Percentiles rank a stretch among this genome's conserved stretches.
These are phyloP conservation scores for Pocillopora damicornis DNA, from an alignment of 64 coral and sea anemone genomes.

Conservation along the genomic window DNA sequence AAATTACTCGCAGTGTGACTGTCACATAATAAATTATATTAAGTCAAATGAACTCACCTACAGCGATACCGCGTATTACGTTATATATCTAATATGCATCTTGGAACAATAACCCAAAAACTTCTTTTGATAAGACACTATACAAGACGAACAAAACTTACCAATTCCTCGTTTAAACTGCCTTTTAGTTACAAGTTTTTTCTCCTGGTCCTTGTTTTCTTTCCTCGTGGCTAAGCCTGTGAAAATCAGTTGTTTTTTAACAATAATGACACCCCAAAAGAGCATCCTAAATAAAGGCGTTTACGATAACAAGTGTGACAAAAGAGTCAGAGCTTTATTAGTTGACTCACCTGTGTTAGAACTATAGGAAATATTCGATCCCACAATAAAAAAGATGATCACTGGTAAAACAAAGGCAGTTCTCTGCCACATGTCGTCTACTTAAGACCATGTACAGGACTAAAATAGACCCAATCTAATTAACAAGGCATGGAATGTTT, in stretches of 20 bases:
- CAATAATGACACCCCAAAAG: not conserved
- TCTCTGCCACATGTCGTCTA: not conserved
- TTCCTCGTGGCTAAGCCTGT: not conserved
- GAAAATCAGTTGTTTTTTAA: not conserved
- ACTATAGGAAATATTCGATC: not conserved
- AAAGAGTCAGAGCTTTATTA: not conserved
- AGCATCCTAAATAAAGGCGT: not conserved
- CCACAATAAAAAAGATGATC: not conserved
- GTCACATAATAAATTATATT: no score
- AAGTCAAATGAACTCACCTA: no score
- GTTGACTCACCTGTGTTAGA: not conserved
- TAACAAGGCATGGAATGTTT: not conserved
- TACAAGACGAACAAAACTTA: not conserved
- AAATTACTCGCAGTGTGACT: no score
- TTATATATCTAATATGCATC: no score
- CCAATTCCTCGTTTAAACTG: slow-evolving; percentile 8
- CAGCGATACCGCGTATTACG: no score
- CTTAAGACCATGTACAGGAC: not conserved
- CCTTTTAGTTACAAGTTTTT: not conserved
- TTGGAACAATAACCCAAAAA: no score
- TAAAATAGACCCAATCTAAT: not conserved
- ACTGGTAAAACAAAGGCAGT: not conserved
- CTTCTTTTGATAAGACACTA: no score
- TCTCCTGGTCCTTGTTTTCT: not conserved
- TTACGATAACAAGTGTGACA: no score